Evolutionary conservation across 1,140 invertebrate genomes (phyloP).

Genomic region (Cardiocondyla obscurior): DNA sequence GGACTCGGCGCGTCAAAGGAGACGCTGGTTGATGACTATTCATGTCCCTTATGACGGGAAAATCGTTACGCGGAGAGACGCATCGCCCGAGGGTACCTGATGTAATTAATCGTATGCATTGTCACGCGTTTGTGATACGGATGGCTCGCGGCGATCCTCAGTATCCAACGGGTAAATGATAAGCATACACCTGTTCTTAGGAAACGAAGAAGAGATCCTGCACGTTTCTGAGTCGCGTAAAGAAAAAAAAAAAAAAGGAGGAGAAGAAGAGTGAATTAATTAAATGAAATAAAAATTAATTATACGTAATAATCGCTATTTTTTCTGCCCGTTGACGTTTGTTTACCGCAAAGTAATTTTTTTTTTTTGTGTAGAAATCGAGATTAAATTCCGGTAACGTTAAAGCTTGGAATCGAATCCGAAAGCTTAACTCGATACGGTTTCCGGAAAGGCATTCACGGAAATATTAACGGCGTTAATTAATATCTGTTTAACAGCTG

Average conservation of each 20-base stretch:
- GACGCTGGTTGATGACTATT: conserved; percentile 34
- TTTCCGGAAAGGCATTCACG: not conserved
- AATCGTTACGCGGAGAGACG: conserved; percentile 3
- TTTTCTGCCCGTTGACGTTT: not conserved
- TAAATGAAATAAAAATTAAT: not conserved
- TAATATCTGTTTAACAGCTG: not conserved
- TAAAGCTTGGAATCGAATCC: not conserved
- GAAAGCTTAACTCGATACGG: not conserved
- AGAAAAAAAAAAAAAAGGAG: not conserved
- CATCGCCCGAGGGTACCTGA: conserved; percentile 61
- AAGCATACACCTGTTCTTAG: not conserved
- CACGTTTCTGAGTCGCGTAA: not conserved
- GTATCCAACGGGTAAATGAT: not conserved
- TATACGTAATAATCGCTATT: not conserved
- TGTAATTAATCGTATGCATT: conserved; percentile 75
- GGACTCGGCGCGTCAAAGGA: not conserved
- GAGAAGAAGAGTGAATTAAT: too few relatives aligned
- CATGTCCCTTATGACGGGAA: conserved; percentile 30
- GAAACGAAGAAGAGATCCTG: not conserved
- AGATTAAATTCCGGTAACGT: not conserved
- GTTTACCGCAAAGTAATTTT: not conserved
- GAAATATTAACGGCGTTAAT: not conserved
- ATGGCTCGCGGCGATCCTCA: not conserved
- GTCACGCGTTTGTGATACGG: conserved; percentile 35
- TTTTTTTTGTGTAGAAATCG: not conserved